Base-by-base conservation (phyloP, 1,140 invertebrate species). In the Ceratina calcarata region DNA sequence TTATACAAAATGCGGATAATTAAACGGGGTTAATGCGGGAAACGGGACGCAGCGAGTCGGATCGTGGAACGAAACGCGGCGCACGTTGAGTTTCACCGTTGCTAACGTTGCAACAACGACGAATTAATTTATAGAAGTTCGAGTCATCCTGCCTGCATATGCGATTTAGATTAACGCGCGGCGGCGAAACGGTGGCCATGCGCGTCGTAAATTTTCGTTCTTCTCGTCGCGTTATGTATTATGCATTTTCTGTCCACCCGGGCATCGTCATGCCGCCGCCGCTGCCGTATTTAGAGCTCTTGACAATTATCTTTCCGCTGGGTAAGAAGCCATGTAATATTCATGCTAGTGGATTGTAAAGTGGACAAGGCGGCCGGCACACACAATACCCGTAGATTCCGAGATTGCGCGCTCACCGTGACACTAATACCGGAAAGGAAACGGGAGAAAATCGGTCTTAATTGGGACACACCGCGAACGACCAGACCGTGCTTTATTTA, bases 291-390 rank as follows among this genome's bases (percentile, higher is more conserved):
- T 93, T 92, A 91, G 91, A 90, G 87, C 89, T 91, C 91, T 93
- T 91, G 92, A 92, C 91, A 92, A 93, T 92, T 93, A 92, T 92
- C 91, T 92, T 92, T 93, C 91, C 91, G 90, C 89, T 92, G 88
- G 91, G 90, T 91, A 92, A 92, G 89, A 90, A 89, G 85, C 83
- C 91, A 93, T 93, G 92, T 90, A 93, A 93, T 92, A 93, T 93
- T 92, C 92, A 93, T 93, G 91, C 76, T 81, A 87, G 81, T 20
- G 88, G 85, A 88, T 89, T 82, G 88, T 88, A 89, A 70, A 90
- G 88, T 90, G 90, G 87, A 90, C 90, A 78, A 76, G 37, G 78
- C 89, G 88, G 81, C 81, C 87, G 87, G 89, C 85, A 85, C 82
- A 90, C 84, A 91, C 89, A 91, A 90, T 91, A 89, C 89, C 60